Evolutionary conservation across 2,797 vertebrate genomes (phyloP).

Genomic region (Oreochromis grahami): DNA sequence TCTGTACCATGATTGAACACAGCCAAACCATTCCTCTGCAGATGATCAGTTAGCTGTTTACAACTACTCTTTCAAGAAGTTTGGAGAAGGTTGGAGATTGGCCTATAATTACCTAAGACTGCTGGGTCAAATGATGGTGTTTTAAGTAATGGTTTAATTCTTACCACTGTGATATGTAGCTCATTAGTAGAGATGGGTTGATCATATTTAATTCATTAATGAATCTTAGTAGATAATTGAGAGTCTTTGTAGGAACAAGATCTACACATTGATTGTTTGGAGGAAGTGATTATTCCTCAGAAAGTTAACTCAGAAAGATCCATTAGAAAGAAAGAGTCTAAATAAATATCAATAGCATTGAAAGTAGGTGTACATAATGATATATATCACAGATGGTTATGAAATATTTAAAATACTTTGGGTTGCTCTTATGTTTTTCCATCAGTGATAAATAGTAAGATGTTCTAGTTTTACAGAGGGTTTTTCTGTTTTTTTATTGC

Average conservation of each 20-base stretch:
- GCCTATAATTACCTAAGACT: neutral
- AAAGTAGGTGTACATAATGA: neutral
- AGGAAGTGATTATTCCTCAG: neutral
- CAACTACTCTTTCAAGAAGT: neutral
- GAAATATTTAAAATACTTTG: neutral
- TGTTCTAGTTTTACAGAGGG: neutral
- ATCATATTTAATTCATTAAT: neutral
- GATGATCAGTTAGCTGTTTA: neutral
- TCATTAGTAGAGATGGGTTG: neutral
- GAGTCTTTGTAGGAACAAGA: neutral
- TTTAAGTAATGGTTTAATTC: neutral
- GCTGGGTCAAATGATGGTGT: neutral
- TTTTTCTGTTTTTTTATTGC: fast-evolving
- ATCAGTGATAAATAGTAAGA: neutral
- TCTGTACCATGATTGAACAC: neutral
- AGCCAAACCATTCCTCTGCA: neutral
- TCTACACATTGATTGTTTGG: neutral
- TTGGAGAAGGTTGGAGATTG: neutral
- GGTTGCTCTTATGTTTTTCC: neutral
- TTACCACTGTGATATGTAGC: neutral
- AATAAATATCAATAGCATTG: neutral
- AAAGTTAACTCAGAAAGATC: neutral
- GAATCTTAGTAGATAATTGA: neutral
- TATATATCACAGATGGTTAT: neutral
- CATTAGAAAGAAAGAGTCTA: neutral